Conservation (phyloP, 2,888 invertebrate species). For the Netelia inedita region DNA sequence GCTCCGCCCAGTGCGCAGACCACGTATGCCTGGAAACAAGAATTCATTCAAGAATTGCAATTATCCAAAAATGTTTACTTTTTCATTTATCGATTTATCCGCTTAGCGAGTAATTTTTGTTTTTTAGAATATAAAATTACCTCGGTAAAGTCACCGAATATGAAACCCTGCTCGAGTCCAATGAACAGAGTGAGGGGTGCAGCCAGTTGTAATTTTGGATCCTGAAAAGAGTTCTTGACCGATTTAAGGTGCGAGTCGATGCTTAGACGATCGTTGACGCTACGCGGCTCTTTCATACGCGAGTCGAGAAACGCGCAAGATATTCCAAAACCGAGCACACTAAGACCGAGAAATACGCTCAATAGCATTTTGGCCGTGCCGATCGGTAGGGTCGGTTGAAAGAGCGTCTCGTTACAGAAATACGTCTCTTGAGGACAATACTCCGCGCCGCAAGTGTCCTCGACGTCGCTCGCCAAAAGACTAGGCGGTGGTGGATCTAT, state of each 20-base stretch:
- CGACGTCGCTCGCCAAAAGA: conserved; percentile 74
- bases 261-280: conserved; percentile 74
- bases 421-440: conserved; percentile 81
- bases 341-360: conserved; percentile 81
- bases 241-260: conserved; percentile 82
- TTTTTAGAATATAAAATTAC: conserved; percentile 83
- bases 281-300: conserved; percentile 80
- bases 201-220: conserved; percentile 89
- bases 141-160: conserved; percentile 93
- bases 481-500: conserved; percentile 73
- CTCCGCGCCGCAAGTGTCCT: conserved; percentile 80
- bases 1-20: conserved; percentile 92
- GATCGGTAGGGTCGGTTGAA: conserved; percentile 74
- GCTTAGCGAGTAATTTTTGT: conserved; percentile 44
- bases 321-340: conserved; percentile 80
- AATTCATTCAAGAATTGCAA: background rate
- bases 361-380: conserved; percentile 79
- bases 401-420: conserved; percentile 78
- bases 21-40: conserved; percentile 90
- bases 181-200: conserved; percentile 93
- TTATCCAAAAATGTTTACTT: background rate
- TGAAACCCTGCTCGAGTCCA: conserved; percentile 94
- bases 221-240: conserved; percentile 87
- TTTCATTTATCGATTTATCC: background rate
- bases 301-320: conserved; percentile 82